Evolutionary conservation across 2,113 vertebrate species (phyloP).

Genomic region (Sinocyclocheilus grahami): DNA sequence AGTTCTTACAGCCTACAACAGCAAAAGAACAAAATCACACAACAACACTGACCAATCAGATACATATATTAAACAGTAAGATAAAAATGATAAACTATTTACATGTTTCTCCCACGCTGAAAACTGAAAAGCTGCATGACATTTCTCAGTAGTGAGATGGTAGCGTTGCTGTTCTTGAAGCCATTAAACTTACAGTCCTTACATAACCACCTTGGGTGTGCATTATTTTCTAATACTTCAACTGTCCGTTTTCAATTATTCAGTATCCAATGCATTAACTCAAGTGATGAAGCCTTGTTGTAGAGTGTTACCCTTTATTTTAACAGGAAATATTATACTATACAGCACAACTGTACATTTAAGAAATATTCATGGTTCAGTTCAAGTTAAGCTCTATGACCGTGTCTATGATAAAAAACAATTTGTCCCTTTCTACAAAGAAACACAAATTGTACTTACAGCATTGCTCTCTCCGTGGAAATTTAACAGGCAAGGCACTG

Average conservation of each 20-base stretch:
- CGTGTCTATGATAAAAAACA: neutral
- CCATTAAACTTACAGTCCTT: neutral
- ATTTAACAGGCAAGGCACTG: neutral
- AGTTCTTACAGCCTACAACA: too few relatives aligned
- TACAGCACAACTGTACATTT: constrained; percentile 6
- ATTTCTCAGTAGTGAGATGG: neutral
- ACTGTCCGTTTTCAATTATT: neutral
- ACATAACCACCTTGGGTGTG: neutral
- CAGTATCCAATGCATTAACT: neutral
- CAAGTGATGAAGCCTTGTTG: neutral
- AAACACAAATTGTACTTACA: neutral
- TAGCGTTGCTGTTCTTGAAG: neutral
- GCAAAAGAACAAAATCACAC: too few relatives aligned
- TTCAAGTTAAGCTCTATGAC: neutral
- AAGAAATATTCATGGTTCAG: neutral
- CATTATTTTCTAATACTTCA: neutral
- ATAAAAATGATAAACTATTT: too few relatives aligned
- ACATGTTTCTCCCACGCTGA: too few relatives aligned
- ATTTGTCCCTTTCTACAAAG: neutral
- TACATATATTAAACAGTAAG: too few relatives aligned
- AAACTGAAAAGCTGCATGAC: neutral
- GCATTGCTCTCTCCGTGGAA: neutral
- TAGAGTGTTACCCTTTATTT: neutral
- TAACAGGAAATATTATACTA: neutral
- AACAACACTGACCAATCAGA: too few relatives aligned